Evolutionary conservation across 2,113 vertebrate species (phyloP), one percentile per base, ranked within the genome.

Genomic region (Asarcornis scutulata): DNA sequence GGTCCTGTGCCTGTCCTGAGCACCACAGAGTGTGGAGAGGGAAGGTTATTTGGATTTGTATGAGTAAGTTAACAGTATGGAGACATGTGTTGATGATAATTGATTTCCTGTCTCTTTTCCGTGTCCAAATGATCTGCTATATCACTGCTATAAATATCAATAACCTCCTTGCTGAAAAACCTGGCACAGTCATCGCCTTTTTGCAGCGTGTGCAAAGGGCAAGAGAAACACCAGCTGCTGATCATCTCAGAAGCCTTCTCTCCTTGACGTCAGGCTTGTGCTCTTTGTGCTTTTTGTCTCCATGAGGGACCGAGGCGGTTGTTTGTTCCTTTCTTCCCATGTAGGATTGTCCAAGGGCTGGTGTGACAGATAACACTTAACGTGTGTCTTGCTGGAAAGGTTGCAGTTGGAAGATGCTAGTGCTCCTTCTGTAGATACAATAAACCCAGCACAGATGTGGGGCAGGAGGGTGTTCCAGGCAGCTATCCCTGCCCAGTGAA

Each of bases 91-190:
- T 0, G 13, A 75, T 66, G 76, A 31, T 91, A 82, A 95, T 81
- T 93, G 95, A 96, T 91, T 94, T 90, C 66, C 85, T 76, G 88
- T 75, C 95, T 84, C 76, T 78, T 94, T 93, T 58, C 72, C 86
- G 86, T 91, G 86, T 94, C 83, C 86, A 86, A 79, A 93, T 88
- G 93, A 91, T 95, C 87, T 94, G 82, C 87, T 94, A 10, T 87
- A 92, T 95, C 60, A 78, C 79, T 72, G 72, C 88, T 73, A 91
- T 88, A 91, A 94, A 86, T 84, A 96, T 86, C 93, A 88, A 83
- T 84, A 93, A 78, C 73, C 53, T 94, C 56, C 69, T 77, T 44
- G 38, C 63, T 86, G 64, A 72, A 69, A 83, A 90, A 62, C 12
- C 2, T 32, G 62, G 44, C 63, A 83, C 79, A 44, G 62, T 80